These are phyloP conservation scores for Monochamus alternatus DNA, from an alignment of 2,888 invertebrate species.

Conservation along the genomic window DNA sequence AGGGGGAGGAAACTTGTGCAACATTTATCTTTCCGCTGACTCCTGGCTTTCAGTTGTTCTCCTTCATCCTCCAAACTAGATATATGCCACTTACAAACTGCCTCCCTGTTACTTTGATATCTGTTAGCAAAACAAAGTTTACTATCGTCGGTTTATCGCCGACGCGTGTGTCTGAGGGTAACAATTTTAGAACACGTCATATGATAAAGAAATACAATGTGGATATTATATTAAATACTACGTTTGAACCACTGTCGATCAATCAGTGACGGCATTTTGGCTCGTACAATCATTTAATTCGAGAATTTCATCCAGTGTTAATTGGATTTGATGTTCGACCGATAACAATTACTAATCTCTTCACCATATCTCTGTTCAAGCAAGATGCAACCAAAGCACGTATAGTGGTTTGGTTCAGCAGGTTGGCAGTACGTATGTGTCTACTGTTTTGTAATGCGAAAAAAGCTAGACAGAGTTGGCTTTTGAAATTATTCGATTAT, in stretches of 20 bases:
- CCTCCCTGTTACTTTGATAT: neutral
- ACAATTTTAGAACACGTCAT: neutral
- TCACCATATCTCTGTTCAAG: slow-evolving; percentile 16
- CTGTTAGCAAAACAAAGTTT: too few species aligned
- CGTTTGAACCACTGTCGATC: slow-evolving; percentile 42
- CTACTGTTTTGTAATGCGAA: too few species aligned
- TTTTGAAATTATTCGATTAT: too few species aligned
- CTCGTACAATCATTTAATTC: too few species aligned
- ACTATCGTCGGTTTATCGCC: too few species aligned
- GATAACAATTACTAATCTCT: slow-evolving; percentile 47
- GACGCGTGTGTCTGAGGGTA: too few species aligned
- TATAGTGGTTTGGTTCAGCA: too few species aligned
- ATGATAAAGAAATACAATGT: too few species aligned
- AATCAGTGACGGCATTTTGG: slow-evolving; percentile 27
- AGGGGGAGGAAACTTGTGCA: slow-evolving; percentile 12
- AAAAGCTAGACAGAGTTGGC: too few species aligned
- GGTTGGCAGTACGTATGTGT: too few species aligned
- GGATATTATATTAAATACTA: slow-evolving; percentile 18
- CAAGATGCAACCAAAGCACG: too few species aligned
- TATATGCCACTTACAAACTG: slow-evolving; percentile 16
- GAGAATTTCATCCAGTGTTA: slow-evolving; percentile 35
- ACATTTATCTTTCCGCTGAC: slow-evolving; percentile 31
- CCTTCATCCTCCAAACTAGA: slow-evolving; percentile 15
- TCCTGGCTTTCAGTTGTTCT: slow-evolving; percentile 20
- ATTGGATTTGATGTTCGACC: slow-evolving; percentile 48